A percentile compares a stretch with the other conserved stretches of the same genome.
Evolutionary conservation across 2,113 vertebrate species (phyloP).

Genomic region (Phycodurus eques): DNA sequence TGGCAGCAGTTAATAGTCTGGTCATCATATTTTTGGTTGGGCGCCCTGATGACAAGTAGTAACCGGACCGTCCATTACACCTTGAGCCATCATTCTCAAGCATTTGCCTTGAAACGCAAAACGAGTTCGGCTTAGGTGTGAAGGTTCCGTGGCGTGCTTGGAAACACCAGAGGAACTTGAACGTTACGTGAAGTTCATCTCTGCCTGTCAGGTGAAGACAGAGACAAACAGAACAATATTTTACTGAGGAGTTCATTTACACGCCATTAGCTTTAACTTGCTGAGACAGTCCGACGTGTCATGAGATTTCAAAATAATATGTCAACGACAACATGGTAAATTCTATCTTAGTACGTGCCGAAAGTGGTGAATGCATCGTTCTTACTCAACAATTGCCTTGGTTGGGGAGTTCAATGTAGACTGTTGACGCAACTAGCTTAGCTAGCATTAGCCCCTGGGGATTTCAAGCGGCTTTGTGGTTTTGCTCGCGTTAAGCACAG

Average conservation of each 20-base stretch:
- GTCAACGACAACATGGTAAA: not conserved
- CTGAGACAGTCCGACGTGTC: not conserved
- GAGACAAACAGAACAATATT: not conserved
- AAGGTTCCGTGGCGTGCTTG: not conserved
- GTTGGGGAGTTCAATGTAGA: not conserved
- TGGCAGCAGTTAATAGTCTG: slow-evolving; percentile 90
- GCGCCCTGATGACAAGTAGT: slow-evolving; percentile 89
- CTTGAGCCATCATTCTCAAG: slow-evolving; percentile 74
- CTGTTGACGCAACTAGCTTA: slow-evolving; percentile 11
- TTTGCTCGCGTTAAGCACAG: not conserved
- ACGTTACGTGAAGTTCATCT: slow-evolving; percentile 4
- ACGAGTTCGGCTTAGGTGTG: not conserved
- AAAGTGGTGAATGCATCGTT: not conserved
- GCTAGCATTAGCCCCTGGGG: slow-evolving; percentile 52
- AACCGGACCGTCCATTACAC: slow-evolving; percentile 78
- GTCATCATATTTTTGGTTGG: slow-evolving; percentile 92
- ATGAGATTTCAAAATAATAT: not conserved
- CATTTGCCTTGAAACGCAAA: slow-evolving; percentile 40
- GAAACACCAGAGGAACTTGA: not conserved
- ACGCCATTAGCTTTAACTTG: not conserved
- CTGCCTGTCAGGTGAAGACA: not conserved
- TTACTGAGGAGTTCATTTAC: not conserved
- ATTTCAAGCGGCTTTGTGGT: not conserved
- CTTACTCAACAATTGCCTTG: not conserved
- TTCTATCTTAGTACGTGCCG: not conserved